Conservation (phyloP, 2,113 vertebrate genomes). For the Phyllostomus hastatus region DNA sequence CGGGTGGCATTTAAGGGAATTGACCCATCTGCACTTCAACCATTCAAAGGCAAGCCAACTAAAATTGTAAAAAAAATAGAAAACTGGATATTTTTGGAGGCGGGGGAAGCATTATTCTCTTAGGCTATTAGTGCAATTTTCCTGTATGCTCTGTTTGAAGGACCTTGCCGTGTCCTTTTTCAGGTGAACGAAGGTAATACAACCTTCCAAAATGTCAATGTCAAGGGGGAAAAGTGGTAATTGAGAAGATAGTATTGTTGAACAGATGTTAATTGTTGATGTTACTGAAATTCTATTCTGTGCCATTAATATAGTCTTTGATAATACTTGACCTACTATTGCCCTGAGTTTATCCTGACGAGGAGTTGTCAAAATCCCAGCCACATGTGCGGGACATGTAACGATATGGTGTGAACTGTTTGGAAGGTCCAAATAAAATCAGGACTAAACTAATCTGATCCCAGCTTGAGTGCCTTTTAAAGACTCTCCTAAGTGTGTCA, state of each 20-base stretch:
- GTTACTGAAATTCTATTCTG: constrained; percentile 13
- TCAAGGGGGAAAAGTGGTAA: not conserved
- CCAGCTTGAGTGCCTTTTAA: not conserved
- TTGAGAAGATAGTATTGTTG: not conserved
- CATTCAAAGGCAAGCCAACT: constrained; percentile 42
- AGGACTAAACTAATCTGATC: not conserved
- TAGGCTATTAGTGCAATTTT: not conserved
- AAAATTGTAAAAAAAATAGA: constrained; percentile 18
- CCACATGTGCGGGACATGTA: not conserved
- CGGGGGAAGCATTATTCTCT: not conserved
- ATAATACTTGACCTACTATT: not conserved
- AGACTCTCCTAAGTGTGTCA: not conserved
- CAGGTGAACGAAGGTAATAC: not conserved
- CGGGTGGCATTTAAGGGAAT: constrained; percentile 50
- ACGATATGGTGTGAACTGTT: not conserved
- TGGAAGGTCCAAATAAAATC: not conserved
- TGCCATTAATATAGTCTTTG: not conserved
- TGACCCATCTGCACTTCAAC: constrained; percentile 59
- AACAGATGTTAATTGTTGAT: not conserved
- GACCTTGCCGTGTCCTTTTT: not conserved
- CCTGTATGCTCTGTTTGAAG: not conserved
- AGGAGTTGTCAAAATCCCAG: not conserved
- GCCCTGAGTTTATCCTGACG: not conserved
- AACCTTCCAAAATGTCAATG: not conserved
- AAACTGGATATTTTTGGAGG: not conserved